Evolutionary conservation across 2,113 vertebrate genomes (phyloP).

Genomic region (Menura novaehollandiae): DNA sequence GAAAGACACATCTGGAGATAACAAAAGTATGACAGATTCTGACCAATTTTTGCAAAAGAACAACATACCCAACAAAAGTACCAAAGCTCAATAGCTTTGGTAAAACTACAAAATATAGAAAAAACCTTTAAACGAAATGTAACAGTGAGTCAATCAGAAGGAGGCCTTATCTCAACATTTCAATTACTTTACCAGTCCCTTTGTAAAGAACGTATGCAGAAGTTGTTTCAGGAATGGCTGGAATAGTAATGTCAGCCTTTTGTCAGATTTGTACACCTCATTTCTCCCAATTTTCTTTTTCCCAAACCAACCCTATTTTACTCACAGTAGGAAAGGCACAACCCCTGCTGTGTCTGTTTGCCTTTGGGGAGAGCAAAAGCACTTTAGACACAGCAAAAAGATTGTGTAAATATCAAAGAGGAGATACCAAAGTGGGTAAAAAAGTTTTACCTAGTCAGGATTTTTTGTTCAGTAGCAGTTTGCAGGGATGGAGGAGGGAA

Average conservation of each 20-base stretch:
- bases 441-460: background rate
- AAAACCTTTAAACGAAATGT: background rate
- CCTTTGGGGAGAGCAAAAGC: background rate
- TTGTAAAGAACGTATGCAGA: background rate
- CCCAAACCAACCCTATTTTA: background rate
- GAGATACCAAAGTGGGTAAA: background rate
- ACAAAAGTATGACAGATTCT: background rate
- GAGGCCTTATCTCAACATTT: background rate
- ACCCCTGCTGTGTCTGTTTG: background rate
- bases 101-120: background rate
- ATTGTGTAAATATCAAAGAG: background rate
- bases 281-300: background rate
- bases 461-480: background rate
- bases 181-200: background rate
- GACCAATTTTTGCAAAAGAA: background rate
- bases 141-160: background rate
- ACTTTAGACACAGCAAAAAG: background rate
- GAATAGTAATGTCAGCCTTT: background rate
- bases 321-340: background rate
- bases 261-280: background rate
- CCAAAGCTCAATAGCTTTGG: background rate
- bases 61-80: background rate
- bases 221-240: background rate
- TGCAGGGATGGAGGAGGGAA: too few relatives aligned
- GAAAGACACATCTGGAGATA: background rate